Evolutionary conservation across 2,888 invertebrate genomes (phyloP).

Genomic region (Malacosoma neustria): DNA sequence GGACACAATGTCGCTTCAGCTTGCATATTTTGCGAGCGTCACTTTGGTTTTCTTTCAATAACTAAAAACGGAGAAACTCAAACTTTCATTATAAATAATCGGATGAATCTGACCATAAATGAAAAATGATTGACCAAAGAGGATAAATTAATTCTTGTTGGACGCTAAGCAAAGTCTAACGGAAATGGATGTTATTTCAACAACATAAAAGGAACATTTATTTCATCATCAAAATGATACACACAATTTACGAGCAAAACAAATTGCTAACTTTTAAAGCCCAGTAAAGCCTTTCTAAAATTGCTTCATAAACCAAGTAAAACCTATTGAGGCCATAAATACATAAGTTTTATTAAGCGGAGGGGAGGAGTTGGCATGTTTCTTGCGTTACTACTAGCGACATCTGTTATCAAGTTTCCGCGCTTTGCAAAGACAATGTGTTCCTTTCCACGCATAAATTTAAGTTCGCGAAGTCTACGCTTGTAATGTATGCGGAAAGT

Average conservation of each 20-base stretch:
- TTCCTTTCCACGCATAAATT: neutral
- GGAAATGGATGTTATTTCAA: too few relatives aligned
- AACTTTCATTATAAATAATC: too few relatives aligned
- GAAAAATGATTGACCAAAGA: too few relatives aligned
- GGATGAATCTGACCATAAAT: too few relatives aligned
- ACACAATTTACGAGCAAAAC: constrained; percentile 6
- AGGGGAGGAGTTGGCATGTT: constrained; percentile 9
- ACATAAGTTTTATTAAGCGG: constrained; percentile 14
- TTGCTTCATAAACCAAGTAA: neutral
- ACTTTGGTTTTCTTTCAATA: too few relatives aligned
- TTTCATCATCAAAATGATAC: neutral
- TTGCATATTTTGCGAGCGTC: too few relatives aligned
- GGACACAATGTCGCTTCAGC: too few relatives aligned
- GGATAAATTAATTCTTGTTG: too few relatives aligned
- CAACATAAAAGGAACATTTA: too few relatives aligned
- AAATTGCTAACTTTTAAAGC: constrained; percentile 5
- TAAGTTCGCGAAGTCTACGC: constrained; percentile 16
- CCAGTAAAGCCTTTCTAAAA: neutral
- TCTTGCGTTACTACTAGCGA: constrained; percentile 8
- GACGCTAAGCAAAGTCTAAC: too few relatives aligned
- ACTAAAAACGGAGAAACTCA: too few relatives aligned
- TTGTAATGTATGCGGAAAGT: constrained; percentile 12
- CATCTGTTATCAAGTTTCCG: constrained; percentile 1
- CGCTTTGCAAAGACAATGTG: neutral
- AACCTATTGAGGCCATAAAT: constrained; percentile 14